A percentile compares a stretch with the other conserved stretches of the same genome.
These are phyloP conservation scores for Porphyrio hochstetteri DNA, from an alignment of 2,113 vertebrate species.

Conservation along the genomic window DNA sequence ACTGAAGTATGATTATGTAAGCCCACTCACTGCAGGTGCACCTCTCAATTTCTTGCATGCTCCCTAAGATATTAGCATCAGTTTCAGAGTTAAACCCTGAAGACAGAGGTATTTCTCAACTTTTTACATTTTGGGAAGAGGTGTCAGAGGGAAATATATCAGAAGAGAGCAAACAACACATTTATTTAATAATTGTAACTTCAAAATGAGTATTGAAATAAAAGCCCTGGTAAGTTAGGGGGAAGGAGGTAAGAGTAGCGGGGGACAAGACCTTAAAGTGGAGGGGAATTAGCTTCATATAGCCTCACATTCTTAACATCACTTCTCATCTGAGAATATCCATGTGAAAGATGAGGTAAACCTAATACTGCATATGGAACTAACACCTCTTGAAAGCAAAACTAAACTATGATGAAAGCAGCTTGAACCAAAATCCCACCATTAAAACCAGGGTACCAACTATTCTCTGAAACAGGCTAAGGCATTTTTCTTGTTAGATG, in stretches of 20 bases:
- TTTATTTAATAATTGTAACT: not conserved
- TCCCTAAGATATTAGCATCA: not conserved
- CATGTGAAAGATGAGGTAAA: not conserved
- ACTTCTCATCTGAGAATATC: not conserved
- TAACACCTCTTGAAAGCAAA: not conserved
- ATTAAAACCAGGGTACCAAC: not conserved
- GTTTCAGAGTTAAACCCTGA: not conserved
- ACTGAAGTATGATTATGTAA: not conserved
- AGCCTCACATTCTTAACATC: not conserved
- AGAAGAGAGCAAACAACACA: not conserved
- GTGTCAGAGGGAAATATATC: not conserved
- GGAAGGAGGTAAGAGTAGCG: rapidly evolving
- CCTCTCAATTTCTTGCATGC: not conserved
- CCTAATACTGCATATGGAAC: rapidly evolving
- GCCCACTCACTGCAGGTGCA: not conserved
- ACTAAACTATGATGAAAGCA: not conserved
- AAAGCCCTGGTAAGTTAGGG: not conserved
- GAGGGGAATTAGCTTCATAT: not conserved
- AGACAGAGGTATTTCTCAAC: not conserved
- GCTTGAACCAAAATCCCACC: not conserved
- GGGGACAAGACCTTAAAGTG: not conserved
- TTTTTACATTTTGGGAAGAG: not conserved
- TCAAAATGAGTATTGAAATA: not conserved
- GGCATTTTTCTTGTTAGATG: not conserved
- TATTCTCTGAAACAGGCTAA: not conserved